phyloP scores from a whole-genome alignment of 2,797 vertebrate species.

The Amniataba percoides region DNA sequence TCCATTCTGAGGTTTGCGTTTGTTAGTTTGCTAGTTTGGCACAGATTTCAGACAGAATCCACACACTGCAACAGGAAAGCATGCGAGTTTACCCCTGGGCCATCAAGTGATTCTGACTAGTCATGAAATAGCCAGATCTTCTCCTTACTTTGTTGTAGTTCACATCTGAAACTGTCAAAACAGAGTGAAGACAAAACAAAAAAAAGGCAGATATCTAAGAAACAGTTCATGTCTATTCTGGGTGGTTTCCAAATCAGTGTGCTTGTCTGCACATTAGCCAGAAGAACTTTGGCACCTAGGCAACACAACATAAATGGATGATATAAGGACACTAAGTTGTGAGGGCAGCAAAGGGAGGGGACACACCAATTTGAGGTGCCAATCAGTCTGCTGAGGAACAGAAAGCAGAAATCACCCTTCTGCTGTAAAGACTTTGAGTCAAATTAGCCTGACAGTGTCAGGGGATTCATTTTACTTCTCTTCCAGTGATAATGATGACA shows the following conservation, averaged over 20 bases:
- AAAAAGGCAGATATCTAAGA: background rate
- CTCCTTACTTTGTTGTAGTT: constrained; percentile 31
- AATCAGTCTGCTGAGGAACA: constrained; percentile 27
- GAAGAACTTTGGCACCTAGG: background rate
- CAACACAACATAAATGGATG: constrained; percentile 16
- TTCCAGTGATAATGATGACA: constrained; percentile 49
- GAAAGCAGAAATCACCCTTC: constrained; percentile 28
- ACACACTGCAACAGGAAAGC: constrained; percentile 45
- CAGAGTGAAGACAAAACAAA: constrained; percentile 4
- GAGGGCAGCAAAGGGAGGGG: constrained; percentile 13
- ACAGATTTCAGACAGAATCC: constrained; percentile 54
- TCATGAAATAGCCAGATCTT: constrained; percentile 50
- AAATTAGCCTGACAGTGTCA: constrained; percentile 44
- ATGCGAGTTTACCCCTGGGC: constrained; percentile 40
- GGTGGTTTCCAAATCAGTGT: constrained; percentile 18
- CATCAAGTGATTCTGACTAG: constrained; percentile 35
- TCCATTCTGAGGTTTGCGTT: constrained; percentile 40
- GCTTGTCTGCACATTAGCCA: constrained; percentile 17
- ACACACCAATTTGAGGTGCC: constrained; percentile 52
- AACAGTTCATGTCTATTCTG: background rate
- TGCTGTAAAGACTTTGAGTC: constrained; percentile 41
- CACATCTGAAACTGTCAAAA: constrained; percentile 19
- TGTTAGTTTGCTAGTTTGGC: constrained; percentile 61
- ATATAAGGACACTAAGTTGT: constrained; percentile 12
- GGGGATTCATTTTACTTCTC: constrained; percentile 34